phyloP scores from a whole-genome alignment of 2,797 vertebrate species.

The Gorsachius magnificus region DNA sequence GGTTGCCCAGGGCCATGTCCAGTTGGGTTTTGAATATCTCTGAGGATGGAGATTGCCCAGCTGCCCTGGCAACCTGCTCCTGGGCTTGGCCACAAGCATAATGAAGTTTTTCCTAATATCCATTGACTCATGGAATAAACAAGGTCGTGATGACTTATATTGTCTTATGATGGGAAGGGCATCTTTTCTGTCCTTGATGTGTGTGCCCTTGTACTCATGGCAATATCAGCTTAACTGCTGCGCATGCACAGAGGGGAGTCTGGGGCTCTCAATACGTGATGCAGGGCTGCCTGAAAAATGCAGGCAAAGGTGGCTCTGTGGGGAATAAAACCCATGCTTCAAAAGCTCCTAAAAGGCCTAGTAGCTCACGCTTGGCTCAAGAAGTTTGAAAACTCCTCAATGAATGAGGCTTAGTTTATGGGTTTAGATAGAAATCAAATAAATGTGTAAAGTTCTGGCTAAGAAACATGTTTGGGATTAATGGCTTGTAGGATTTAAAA shows the following conservation, averaged over 20 bases:
- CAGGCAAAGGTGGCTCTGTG: background rate
- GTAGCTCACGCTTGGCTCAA: background rate
- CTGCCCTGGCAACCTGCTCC: background rate
- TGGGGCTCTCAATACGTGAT: accelerated
- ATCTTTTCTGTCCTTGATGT: background rate
- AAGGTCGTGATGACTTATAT: background rate
- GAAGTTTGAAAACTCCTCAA: background rate
- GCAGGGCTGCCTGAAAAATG: background rate
- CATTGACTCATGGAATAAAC: background rate
- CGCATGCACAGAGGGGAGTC: background rate
- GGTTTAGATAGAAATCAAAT: slow-evolving; percentile 35
- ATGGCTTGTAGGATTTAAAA: background rate
- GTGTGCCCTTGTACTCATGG: accelerated
- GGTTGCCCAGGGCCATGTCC: background rate
- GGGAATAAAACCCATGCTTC: background rate
- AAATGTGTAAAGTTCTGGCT: background rate
- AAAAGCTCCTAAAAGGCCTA: background rate
- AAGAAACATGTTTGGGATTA: background rate
- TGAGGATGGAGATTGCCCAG: background rate
- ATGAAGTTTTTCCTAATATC: background rate
- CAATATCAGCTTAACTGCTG: background rate
- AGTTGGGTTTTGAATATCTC: background rate
- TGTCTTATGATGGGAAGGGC: background rate
- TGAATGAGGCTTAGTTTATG: background rate
- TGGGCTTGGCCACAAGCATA: background rate